These are phyloP conservation scores for Macrophya annulata DNA, from an alignment of 2,888 invertebrate genomes.

Conservation along the genomic window DNA sequence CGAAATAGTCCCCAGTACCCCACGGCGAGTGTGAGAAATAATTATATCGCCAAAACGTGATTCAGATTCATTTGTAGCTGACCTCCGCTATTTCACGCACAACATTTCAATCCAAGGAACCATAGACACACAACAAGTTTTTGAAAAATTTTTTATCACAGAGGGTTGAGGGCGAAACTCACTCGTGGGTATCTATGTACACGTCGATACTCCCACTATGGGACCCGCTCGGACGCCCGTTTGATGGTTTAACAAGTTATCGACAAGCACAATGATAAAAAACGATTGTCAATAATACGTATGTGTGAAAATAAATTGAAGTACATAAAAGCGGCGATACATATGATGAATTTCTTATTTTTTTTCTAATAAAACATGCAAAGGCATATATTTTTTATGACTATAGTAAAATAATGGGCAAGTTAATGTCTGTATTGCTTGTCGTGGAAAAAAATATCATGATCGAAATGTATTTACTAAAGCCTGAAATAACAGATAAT, in stretches of 20 bases:
- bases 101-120: too few species aligned
- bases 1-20: too few species aligned
- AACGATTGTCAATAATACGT: neutral
- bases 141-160: too few species aligned
- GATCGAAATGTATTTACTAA: neutral
- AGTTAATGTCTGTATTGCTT: constrained; percentile 1
- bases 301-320: neutral
- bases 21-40: too few species aligned
- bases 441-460: neutral
- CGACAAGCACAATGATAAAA: neutral
- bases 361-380: neutral
- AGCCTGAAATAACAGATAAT: neutral
- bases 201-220: too few species aligned
- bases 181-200: too few species aligned
- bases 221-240: too few species aligned
- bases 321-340: constrained; percentile 16
- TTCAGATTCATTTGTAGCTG: too few species aligned
- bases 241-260: neutral
- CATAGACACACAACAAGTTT: too few species aligned
- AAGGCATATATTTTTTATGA: constrained; percentile 15
- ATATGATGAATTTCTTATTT: neutral
- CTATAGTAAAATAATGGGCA: neutral
- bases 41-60: too few species aligned
- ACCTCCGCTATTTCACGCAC: too few species aligned
- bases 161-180: too few species aligned